These are phyloP conservation scores for Pseudoatta argentina DNA, from an alignment of 1,140 invertebrate species.

Conservation along the genomic window DNA sequence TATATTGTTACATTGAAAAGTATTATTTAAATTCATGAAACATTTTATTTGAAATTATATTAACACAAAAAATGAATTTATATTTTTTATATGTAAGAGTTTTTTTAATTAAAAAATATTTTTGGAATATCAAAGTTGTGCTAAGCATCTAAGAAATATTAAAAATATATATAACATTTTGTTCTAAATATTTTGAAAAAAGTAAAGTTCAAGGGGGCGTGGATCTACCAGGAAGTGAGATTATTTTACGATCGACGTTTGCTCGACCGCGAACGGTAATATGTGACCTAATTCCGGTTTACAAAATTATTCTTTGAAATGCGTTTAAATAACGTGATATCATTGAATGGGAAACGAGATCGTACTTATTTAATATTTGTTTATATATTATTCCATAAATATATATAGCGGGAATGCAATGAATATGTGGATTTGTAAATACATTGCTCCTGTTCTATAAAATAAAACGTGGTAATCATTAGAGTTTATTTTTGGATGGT, in stretches of 20 bases:
- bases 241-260: neutral
- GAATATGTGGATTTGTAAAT: neutral
- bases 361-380: constrained; percentile 1
- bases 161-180: too few relatives aligned
- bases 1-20: too few relatives aligned
- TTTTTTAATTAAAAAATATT: too few relatives aligned
- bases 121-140: too few relatives aligned
- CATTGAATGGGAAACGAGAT: neutral
- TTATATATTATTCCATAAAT: neutral
- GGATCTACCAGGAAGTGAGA: neutral
- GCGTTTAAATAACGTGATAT: neutral
- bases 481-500: neutral
- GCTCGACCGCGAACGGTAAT: neutral
- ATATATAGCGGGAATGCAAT: neutral
- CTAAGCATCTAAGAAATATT: too few relatives aligned
- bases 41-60: too few relatives aligned
- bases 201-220: too few relatives aligned
- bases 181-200: too few relatives aligned
- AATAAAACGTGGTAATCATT: neutral
- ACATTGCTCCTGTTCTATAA: neutral
- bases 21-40: too few relatives aligned
- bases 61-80: too few relatives aligned
- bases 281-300: neutral
- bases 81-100: too few relatives aligned
- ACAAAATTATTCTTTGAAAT: too few relatives aligned